A percentile compares a stretch with the other conserved stretches of the same genome.
These are phyloP conservation scores for Helleia helle DNA, from an alignment of 2,888 invertebrate species.

Conservation along the genomic window DNA sequence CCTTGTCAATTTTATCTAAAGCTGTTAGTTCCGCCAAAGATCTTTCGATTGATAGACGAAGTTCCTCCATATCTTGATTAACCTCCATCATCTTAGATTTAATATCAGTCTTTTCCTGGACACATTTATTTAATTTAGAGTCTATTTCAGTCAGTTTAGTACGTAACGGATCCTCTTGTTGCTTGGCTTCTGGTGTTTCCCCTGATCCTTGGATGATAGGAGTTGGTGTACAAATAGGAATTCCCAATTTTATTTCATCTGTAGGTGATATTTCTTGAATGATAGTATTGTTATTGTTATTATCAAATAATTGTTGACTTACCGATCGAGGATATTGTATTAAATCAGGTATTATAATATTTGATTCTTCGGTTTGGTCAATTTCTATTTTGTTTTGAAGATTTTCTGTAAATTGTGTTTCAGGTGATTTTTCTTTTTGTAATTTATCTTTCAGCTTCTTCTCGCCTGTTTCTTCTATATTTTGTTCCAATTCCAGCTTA, in stretches of 20 bases:
- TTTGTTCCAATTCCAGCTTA: neutral
- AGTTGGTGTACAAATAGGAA: constrained; percentile 27
- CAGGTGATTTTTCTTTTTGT: neutral
- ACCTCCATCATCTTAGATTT: constrained; percentile 64
- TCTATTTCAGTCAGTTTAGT: constrained; percentile 26
- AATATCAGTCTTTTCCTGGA: constrained; percentile 45
- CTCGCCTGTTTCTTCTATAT: neutral
- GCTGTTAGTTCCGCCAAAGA: constrained; percentile 54
- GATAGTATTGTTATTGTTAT: constrained; percentile 50
- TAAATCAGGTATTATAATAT: constrained; percentile 40
- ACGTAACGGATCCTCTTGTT: constrained; percentile 24
- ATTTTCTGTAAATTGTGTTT: constrained; percentile 7
- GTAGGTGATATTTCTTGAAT: constrained; percentile 43
- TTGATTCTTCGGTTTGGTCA: constrained; percentile 32
- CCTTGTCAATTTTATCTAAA: constrained; percentile 42
- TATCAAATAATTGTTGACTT: constrained; percentile 40
- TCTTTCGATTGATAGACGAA: constrained; percentile 54
- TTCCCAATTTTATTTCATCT: constrained; percentile 27
- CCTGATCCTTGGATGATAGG: constrained; percentile 38
- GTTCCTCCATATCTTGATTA: constrained; percentile 58
- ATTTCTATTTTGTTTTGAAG: constrained; percentile 28
- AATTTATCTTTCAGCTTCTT: neutral
- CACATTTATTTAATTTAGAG: constrained; percentile 15
- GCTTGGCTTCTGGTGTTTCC: constrained; percentile 30
- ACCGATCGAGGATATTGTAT: constrained; percentile 45